Conservation (phyloP, 2,888 invertebrate species). For the Pseudoips prasinana region DNA sequence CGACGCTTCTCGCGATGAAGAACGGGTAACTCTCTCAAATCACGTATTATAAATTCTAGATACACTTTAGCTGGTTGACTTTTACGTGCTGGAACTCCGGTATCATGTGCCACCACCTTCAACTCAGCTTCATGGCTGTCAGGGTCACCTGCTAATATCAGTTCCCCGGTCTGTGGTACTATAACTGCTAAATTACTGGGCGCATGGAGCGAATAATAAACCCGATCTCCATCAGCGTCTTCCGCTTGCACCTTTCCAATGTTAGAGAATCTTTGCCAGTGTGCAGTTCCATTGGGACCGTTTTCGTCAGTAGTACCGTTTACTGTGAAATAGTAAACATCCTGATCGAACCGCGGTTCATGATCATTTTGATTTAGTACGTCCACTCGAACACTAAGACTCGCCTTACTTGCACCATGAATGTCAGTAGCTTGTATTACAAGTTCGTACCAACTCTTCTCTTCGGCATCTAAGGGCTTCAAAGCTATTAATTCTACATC, state of each 20-base stretch:
- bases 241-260: slow-evolving; percentile 93
- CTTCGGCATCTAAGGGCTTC: slow-evolving; percentile 90
- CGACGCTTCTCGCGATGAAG: slow-evolving; percentile 88
- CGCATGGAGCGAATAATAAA: slow-evolving; percentile 92
- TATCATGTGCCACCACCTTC: slow-evolving; percentile 91
- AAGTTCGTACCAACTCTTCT: slow-evolving; percentile 86
- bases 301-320: slow-evolving; percentile 84
- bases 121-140: slow-evolving; percentile 85
- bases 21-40: slow-evolving; percentile 82
- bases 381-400: slow-evolving; percentile 88
- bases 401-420: slow-evolving; percentile 90
- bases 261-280: slow-evolving; percentile 90
- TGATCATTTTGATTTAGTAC: slow-evolving; percentile 96
- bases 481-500: slow-evolving; percentile 90
- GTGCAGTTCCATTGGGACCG: slow-evolving; percentile 82
- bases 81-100: slow-evolving; percentile 87
- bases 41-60: slow-evolving; percentile 86
- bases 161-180: slow-evolving; percentile 95
- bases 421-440: slow-evolving; percentile 91
- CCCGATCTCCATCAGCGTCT: slow-evolving; percentile 95
- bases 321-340: slow-evolving; percentile 89
- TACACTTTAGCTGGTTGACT: slow-evolving; percentile 89
- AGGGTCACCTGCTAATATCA: slow-evolving; percentile 91
- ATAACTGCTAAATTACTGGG: slow-evolving; percentile 93
- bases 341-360: slow-evolving; percentile 90